These are phyloP conservation scores for Charanyca ferruginea DNA, from an alignment of 2,888 invertebrate species.

Conservation along the genomic window DNA sequence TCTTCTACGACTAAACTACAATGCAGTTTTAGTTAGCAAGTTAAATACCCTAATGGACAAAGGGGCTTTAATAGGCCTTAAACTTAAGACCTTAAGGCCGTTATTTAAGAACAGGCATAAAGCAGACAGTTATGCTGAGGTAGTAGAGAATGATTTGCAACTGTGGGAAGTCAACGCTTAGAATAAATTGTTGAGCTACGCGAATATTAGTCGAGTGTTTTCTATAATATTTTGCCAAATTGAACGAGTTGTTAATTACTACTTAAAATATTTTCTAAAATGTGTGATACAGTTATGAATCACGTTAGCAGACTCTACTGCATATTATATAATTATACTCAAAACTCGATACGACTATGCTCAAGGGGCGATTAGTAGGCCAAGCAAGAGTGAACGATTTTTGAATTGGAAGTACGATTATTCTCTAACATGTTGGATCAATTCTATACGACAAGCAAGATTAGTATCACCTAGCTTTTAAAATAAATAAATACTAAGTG, in stretches of 20 bases:
- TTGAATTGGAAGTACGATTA: no score
- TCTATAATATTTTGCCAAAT: conserved; percentile 11
- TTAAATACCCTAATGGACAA: conserved; percentile 94
- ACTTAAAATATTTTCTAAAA: conserved; percentile 10
- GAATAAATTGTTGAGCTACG: background rate
- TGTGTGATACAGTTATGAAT: conserved; percentile 7
- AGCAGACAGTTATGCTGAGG: conserved; percentile 94
- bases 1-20: conserved; percentile 94
- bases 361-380: no score
- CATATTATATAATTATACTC: no score
- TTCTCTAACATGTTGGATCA: no score
- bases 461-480: no score
- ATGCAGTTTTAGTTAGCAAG: conserved; percentile 92
- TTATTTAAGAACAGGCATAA: conserved; percentile 93
- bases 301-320: no score
- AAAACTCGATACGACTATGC: no score
- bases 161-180: conserved; percentile 93
- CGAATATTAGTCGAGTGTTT: background rate
- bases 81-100: conserved; percentile 94
- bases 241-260: conserved; percentile 16
- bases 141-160: conserved; percentile 96
- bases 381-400: no score
- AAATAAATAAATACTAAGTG: no score
- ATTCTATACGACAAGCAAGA: no score
- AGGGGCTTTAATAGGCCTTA: conserved; percentile 95